A percentile compares a stretch with the other conserved stretches of the same genome.
phyloP scores from a whole-genome alignment of 2,113 vertebrate genomes.

The Terrapene triunguis region DNA sequence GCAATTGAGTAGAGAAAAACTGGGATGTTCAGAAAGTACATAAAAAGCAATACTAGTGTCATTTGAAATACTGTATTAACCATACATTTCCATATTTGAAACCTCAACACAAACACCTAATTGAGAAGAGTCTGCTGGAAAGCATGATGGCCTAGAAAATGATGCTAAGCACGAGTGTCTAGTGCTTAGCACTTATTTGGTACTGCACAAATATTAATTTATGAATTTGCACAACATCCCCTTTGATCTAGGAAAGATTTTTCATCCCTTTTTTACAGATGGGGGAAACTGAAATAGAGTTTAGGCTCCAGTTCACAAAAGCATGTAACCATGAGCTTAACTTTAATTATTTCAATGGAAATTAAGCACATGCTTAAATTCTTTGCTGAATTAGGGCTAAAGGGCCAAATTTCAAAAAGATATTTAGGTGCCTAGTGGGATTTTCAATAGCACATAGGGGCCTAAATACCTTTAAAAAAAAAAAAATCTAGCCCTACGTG shows the following conservation, averaged over 20 bases:
- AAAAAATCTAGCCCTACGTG: too few species aligned
- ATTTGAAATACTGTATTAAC: conserved; percentile 5
- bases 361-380: too few species aligned
- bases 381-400: too few species aligned
- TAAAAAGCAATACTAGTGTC: neutral
- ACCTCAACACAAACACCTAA: neutral
- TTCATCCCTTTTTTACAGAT: neutral
- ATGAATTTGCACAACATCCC: neutral
- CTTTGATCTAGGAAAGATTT: neutral
- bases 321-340: neutral
- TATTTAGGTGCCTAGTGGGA: too few species aligned
- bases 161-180: neutral
- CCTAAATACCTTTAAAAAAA: too few species aligned
- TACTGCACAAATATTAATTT: accelerated
- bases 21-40: neutral
- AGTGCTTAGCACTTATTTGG: neutral
- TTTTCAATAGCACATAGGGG: too few species aligned
- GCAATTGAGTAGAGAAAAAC: neutral
- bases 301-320: neutral
- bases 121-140: neutral
- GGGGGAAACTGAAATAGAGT: neutral
- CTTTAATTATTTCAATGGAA: neutral
- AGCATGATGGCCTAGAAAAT: neutral
- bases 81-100: conserved; percentile 13
- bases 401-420: too few species aligned